Base-by-base conservation (phyloP, 2,888 invertebrate species). In the Scaptomyza parva region DNA sequence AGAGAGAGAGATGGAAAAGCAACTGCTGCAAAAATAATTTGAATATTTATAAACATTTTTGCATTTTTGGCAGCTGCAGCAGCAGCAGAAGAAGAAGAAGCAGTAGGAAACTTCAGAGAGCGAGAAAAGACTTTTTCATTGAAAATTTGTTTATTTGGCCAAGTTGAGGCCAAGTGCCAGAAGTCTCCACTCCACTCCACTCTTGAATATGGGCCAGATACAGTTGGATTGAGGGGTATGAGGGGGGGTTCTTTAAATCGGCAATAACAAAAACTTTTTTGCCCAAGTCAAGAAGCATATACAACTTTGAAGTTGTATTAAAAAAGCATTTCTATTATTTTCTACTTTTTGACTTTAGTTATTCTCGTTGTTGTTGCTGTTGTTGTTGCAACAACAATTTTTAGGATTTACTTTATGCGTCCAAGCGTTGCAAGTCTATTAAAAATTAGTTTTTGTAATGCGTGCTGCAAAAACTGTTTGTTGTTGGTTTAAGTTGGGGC, bases 31-130 rank as follows among this genome's bases (percentile, higher is more conserved):
- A 65, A 58, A 67, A 57, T 70, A 83, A 83, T 87, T 85, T 87
- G 86, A 87, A 83, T 83, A 83, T 83, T 87, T 83, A 83, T 87
- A 83, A 85, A 82, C 79, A 81, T 76, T 86, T 81, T 78, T 82
- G 83, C 76, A 80, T 84, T 84, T 73, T 81, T 86, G 85, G 85
- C 85, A 70, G 67, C 62, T 60, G 65, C 43, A 39, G 17, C 37
- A 24, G 28, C 37, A 47, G 28, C n/a, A n/a, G n/a, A n/a, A n/a
- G n/a, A n/a, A n/a, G n/a, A n/a, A n/a, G n/a, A n/a, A n/a, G n/a
- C n/a, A n/a, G n/a, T n/a, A n/a, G n/a, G n/a, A n/a, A 50, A 58
- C 24, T 35, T 14, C 33, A 39, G 20, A 62, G 26, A 40, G 68
- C 39, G 28, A 24, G 20, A 54, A 61, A 60, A 73, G 51, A 54